Base-by-base conservation (phyloP, 2,888 invertebrate genomes). In the Hanleya hanleyi region DNA sequence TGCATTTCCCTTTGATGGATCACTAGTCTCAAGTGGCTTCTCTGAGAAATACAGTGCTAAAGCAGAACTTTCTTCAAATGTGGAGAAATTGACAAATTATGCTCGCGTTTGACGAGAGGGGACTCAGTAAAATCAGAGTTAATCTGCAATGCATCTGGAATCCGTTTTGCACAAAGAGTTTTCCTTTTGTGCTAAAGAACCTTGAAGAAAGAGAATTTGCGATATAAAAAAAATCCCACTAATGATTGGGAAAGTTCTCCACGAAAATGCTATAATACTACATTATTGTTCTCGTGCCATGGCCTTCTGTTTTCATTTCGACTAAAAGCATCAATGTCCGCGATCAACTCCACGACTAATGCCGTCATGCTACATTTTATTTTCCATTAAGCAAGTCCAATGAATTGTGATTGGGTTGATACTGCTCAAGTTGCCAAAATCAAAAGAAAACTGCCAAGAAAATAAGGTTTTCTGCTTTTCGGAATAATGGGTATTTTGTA, bases 31-130 rank as follows among this genome's bases (percentile, higher is more conserved):
- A 47, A 47, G 47, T 47, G 47, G 47, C 18, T n/a, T n/a, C n/a
- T n/a, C n/a, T n/a, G n/a, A n/a, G n/a, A n/a, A n/a, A n/a, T n/a
- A n/a, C n/a, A n/a, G n/a, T n/a, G n/a, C n/a, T n/a, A n/a, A n/a
- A n/a, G n/a, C n/a, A n/a, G n/a, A n/a, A n/a, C n/a, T n/a, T n/a
- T n/a, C n/a, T n/a, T n/a, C n/a, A n/a, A n/a, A n/a, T n/a, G n/a
- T n/a, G n/a, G n/a, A n/a, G n/a, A 57, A 57, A 57, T 26, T 57
- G 57, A 57, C 29, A 57, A 57, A 57, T 57, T 57, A 57, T 57
- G n/a, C n/a, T n/a, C n/a, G n/a, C n/a, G n/a, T n/a, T n/a, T n/a
- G n/a, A n/a, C n/a, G n/a, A n/a, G n/a, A n/a, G n/a, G n/a, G n/a
- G n/a, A n/a, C n/a, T n/a, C n/a, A n/a, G n/a, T n/a, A n/a, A n/a